A percentile compares a stretch with the other conserved stretches of the same genome.
These are phyloP conservation scores for Hydropotes inermis DNA, from an alignment of 2,113 vertebrate species.

Conservation along the genomic window DNA sequence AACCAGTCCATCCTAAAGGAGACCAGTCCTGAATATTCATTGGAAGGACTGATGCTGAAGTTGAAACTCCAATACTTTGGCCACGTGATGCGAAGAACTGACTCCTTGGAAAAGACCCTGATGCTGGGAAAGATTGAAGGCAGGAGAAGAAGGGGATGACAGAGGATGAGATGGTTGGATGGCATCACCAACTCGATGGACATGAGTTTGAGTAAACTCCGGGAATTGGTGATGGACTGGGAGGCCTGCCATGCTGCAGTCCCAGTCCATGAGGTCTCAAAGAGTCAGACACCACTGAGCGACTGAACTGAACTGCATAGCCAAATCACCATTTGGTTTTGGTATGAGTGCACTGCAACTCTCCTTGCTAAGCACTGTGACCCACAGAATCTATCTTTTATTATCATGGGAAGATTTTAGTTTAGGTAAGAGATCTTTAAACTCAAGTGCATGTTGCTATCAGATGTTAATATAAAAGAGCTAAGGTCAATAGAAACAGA, in stretches of 20 bases:
- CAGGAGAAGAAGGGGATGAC: not conserved
- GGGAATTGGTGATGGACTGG: not conserved
- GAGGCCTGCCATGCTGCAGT: not conserved
- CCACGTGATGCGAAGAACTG: not conserved
- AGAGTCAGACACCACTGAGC: not conserved
- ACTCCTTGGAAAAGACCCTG: not conserved
- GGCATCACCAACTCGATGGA: not conserved
- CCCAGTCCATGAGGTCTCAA: not conserved
- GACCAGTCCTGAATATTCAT: not conserved
- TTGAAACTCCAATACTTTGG: not conserved
- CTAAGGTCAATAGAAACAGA: not conserved
- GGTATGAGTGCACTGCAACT: not conserved
- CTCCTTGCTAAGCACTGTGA: not conserved
- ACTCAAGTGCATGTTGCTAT: not conserved
- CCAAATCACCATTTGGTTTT: not conserved
- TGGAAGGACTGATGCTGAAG: not conserved
- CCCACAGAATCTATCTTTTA: not conserved
- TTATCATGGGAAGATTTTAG: not conserved
- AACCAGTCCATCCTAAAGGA: not conserved
- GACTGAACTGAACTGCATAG: not conserved
- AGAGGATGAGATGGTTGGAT: not conserved
- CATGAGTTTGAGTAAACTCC: not conserved
- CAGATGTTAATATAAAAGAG: not conserved
- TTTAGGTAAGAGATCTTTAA: not conserved
- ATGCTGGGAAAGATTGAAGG: not conserved